Conservation (phyloP, 2,888 invertebrate species). For the Caenorhabditis sp. region DNA sequence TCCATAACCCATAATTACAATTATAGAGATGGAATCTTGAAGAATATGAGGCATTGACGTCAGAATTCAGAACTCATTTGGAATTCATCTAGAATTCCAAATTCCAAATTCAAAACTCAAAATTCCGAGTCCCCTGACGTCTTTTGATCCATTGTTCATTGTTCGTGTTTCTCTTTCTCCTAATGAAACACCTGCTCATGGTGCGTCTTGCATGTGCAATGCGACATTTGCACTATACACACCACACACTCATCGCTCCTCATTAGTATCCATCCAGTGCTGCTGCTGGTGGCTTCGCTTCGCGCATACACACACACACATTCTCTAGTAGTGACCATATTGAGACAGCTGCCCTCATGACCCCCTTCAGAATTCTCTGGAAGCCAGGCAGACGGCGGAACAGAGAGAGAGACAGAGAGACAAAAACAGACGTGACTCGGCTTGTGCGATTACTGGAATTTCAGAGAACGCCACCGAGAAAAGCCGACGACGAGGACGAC, state of each 20-base stretch:
- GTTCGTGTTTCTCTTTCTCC: background rate
- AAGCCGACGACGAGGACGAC: too few species aligned
- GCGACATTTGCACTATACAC: conserved; percentile 1
- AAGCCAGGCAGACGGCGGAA: too few species aligned
- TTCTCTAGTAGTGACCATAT: background rate
- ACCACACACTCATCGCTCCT: too few species aligned
- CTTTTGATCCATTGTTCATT: background rate
- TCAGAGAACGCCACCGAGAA: too few species aligned
- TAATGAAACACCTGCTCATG: conserved; percentile 14
- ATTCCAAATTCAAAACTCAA: background rate
- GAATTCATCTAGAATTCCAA: background rate
- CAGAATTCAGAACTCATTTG: too few species aligned
- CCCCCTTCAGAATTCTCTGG: too few species aligned
- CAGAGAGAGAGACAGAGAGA: background rate
- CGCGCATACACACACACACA: background rate
- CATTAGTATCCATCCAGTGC: conserved; percentile 6
- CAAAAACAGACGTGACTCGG: too few species aligned
- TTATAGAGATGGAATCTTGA: too few species aligned
- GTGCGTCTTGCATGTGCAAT: too few species aligned
- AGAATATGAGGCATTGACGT: too few species aligned
- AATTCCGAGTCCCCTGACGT: background rate
- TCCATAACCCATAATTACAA: too few species aligned
- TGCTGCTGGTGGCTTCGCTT: conserved; percentile 3
- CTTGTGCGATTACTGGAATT: background rate
- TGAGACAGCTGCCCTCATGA: conserved; percentile 25